phyloP scores from a whole-genome alignment of 2,113 vertebrate species.

The Trogon melanurus region DNA sequence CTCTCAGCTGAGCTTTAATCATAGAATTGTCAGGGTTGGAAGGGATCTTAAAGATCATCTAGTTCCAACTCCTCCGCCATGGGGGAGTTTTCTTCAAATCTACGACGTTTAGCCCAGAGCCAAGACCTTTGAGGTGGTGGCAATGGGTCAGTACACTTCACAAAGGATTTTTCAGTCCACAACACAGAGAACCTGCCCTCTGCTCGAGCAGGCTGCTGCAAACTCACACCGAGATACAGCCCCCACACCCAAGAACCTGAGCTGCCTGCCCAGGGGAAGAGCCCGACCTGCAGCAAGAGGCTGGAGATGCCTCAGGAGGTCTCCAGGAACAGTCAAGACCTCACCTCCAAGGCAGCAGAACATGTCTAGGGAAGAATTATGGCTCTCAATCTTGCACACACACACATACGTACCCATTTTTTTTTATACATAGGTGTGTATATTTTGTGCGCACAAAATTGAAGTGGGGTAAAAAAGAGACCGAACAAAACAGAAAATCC shows the following conservation, averaged over 20 bases:
- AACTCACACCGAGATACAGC: background rate
- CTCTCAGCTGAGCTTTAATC: background rate
- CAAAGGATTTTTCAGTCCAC: constrained; percentile 7
- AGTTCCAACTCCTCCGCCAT: too few species aligned
- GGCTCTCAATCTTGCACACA: background rate
- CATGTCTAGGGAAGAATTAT: background rate
- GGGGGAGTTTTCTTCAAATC: background rate
- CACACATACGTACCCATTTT: fast-evolving
- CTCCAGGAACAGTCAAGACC: background rate
- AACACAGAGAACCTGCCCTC: background rate
- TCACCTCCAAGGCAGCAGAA: background rate
- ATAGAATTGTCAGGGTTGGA: too few species aligned
- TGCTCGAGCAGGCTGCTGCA: background rate
- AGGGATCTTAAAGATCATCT: too few species aligned
- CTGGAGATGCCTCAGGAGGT: background rate
- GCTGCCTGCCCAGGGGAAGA: background rate
- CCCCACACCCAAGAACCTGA: background rate
- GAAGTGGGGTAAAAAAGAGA: background rate
- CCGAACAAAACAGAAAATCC: background rate
- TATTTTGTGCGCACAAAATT: background rate
- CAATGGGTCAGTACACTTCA: background rate
- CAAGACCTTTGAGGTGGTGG: background rate
- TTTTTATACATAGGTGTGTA: background rate
- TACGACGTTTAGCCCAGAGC: background rate
- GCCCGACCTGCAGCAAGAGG: background rate